Evolutionary conservation across 2,113 vertebrate genomes (phyloP).

Genomic region (Brachyhypopomus occidentalis): DNA sequence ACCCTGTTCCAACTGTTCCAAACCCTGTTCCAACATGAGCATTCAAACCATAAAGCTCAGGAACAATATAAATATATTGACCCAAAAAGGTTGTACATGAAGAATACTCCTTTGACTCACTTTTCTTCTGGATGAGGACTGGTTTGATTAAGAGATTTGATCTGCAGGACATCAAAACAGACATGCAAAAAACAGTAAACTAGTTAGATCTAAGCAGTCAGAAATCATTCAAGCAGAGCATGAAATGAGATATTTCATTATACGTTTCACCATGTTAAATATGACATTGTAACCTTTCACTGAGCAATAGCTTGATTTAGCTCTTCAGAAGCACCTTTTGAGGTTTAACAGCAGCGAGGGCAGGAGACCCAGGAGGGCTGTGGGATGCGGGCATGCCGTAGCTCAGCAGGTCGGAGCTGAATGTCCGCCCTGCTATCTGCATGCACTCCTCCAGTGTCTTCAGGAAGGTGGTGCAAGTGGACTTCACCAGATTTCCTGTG

Average conservation of each 20-base stretch:
- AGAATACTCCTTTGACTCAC: slow-evolving; percentile 69
- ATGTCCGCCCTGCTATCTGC: slow-evolving; percentile 91
- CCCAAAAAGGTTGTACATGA: slow-evolving; percentile 1
- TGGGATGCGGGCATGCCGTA: slow-evolving; percentile 84
- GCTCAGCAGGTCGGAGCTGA: slow-evolving; percentile 80
- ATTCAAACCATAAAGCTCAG: slow-evolving; percentile 3
- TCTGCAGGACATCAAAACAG: slow-evolving; percentile 66
- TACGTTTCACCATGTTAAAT: too few species aligned
- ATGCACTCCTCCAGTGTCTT: slow-evolving; percentile 98
- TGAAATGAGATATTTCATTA: too few species aligned
- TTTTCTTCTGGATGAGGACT: slow-evolving; percentile 80
- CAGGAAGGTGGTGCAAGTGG: slow-evolving; percentile 93
- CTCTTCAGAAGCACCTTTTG: slow-evolving; percentile 78
- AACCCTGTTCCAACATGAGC: neutral
- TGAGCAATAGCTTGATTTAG: neutral
- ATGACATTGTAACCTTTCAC: too few species aligned
- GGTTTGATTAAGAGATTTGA: slow-evolving; percentile 79
- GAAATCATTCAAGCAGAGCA: too few species aligned
- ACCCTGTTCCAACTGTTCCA: neutral
- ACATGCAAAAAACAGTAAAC: neutral
- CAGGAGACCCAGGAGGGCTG: slow-evolving; percentile 86
- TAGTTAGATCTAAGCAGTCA: too few species aligned
- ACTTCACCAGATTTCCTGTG: slow-evolving; percentile 87
- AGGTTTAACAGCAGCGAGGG: slow-evolving; percentile 81
- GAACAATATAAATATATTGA: slow-evolving; percentile 3